Base-by-base conservation (phyloP, 2,888 invertebrate genomes). In the Trissolcus brochymenae region DNA sequence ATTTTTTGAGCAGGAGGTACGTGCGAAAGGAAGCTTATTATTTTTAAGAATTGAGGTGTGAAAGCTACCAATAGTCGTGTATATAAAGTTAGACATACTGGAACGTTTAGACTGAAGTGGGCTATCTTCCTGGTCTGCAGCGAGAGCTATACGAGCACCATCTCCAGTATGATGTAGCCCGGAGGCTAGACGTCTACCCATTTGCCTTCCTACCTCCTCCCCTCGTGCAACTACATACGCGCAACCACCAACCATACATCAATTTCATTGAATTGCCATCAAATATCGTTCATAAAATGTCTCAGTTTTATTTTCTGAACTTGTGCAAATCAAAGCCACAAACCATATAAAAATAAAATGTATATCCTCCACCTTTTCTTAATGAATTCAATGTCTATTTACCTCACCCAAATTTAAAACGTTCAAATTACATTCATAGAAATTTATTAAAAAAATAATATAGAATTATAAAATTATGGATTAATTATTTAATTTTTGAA, bases 21-120 rank as follows among this genome's bases (percentile, higher is more conserved):
- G 9, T 2, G 46, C 4, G 46, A 2, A 46, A 6, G 14, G 16
- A 46, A 16, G 16, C 46, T 11, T 35, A 11, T 1, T 7, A 3
- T 35, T 46, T 46, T 46, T 9, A 51, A 4, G 21, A 19, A 21
- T 35, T 1, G 11, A 35, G 35, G 19, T 51, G 51, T 13, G 4
- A 51, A 4, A 17, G 51, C 41, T 56, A 67, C 67, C 70, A 68
- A 65, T 57, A 54, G 70, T 35, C 59, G 71, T 64, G 71, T 54
- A 79, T 79, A 77, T 79, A 82, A 80, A 82, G 77, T 84, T 84
- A 84, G 83, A 81, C 95, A 90, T 95, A 95, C 95, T 95, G 90
- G 95, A 94, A 92, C 94, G 91, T 90, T 95, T 95, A 86, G 94
- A 94, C 90, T 94, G 94, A 85, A 95, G 93, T 86, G 95, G 95